A percentile compares a stretch with the other conserved stretches of the same genome.
phyloP scores from a whole-genome alignment of 2,888 invertebrate genomes.

The Aporophyla lueneburgensis region DNA sequence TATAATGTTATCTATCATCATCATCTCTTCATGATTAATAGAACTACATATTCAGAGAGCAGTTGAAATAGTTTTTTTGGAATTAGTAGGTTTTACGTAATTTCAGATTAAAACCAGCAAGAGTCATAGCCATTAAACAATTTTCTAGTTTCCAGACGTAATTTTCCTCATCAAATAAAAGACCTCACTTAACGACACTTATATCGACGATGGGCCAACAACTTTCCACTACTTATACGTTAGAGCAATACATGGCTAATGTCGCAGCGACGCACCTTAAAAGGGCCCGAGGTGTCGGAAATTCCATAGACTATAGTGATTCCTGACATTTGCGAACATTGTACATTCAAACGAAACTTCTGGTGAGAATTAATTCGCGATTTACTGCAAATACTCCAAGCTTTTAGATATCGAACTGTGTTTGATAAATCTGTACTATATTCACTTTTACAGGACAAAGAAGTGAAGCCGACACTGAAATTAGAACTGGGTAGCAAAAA shows the following conservation, averaged over 20 bases:
- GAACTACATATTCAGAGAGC: too few relatives aligned
- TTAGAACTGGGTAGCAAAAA: not conserved
- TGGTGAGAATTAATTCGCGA: conserved; percentile 19
- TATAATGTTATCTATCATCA: not conserved
- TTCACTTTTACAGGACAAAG: not conserved
- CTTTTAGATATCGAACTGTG: not conserved
- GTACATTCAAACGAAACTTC: conserved; percentile 20
- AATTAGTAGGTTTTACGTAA: not conserved
- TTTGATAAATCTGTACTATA: not conserved
- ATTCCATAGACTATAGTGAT: conserved; percentile 39
- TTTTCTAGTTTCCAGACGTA: not conserved
- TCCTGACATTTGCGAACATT: conserved; percentile 47
- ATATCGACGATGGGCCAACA: conserved; percentile 32
- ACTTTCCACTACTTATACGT: conserved; percentile 54
- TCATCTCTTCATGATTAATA: not conserved
- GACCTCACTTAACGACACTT: conserved; percentile 15
- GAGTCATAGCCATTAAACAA: not conserved
- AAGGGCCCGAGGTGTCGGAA: conserved; percentile 53
- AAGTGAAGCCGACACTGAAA: not conserved
- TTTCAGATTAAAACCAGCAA: conserved; percentile 10
- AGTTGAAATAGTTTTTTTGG: too few relatives aligned
- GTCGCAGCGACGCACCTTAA: conserved; percentile 49
- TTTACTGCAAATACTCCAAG: not conserved
- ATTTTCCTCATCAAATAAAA: conserved; percentile 28
- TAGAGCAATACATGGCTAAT: conserved; percentile 51